These are phyloP conservation scores for Cassiopea andromeda DNA, from an alignment of 30 jellyfish, hydroid and myxozoan species.

Conservation along the genomic window DNA sequence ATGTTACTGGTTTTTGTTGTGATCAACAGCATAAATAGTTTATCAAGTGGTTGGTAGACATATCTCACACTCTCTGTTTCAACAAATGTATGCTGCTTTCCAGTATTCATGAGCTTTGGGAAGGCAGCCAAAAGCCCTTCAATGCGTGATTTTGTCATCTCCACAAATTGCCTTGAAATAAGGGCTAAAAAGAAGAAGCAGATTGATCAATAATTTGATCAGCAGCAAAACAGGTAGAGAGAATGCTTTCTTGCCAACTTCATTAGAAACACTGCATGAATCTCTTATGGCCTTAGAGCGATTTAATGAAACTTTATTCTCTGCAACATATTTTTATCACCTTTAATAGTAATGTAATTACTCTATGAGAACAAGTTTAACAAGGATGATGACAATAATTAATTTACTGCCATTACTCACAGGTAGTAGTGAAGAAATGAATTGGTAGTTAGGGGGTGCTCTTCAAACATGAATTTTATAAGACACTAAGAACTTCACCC, in stretches of 20 bases:
- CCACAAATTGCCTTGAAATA: constrained; percentile 99
- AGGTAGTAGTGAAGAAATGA: too few species aligned
- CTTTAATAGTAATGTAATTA: background rate
- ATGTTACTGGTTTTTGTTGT: constrained; percentile 99
- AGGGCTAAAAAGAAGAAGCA: constrained; percentile 70
- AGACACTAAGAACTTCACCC: too few species aligned
- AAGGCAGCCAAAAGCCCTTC: constrained; percentile 97
- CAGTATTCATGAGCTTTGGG: constrained; percentile 96
- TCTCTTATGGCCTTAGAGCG: background rate
- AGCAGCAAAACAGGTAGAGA: background rate
- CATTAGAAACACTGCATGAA: background rate
- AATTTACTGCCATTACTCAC: too few species aligned
- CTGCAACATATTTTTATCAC: background rate
- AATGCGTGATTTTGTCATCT: constrained; percentile 94
- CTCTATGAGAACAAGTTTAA: background rate
- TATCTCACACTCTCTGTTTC: constrained; percentile 99
- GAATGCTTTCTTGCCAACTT: background rate
- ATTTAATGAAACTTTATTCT: background rate
- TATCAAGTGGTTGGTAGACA: constrained; percentile 99
- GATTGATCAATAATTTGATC: background rate
- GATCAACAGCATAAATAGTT: constrained; percentile 91
- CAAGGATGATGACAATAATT: too few species aligned
- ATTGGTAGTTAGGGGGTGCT: too few species aligned
- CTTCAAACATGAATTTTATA: too few species aligned
- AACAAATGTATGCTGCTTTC: constrained; percentile 98